Evolutionary conservation across 2,113 vertebrate genomes (phyloP).

Genomic region (Toxotes jaculatrix): DNA sequence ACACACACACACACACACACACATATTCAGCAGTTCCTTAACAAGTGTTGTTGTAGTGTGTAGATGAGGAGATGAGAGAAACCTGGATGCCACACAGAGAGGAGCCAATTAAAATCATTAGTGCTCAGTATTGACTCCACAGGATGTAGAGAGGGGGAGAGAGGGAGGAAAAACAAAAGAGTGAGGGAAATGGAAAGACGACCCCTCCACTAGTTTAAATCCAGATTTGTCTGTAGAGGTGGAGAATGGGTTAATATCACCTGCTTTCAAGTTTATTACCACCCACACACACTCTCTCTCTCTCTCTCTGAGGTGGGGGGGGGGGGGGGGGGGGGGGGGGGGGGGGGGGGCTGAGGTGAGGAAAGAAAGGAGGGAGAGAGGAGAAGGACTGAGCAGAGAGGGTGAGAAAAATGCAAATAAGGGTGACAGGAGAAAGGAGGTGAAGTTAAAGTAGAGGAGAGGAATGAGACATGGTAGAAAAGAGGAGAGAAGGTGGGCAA

Average conservation of each 20-base stretch:
- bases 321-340: not conserved
- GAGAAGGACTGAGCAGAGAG: not conserved
- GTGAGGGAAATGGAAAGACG: not conserved
- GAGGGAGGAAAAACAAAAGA: not conserved
- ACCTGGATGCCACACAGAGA: not conserved
- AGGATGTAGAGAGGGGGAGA: not conserved
- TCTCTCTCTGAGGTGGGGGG: no score
- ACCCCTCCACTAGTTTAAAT: not conserved
- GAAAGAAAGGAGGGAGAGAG: not conserved
- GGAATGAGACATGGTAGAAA: no score
- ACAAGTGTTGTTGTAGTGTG: not conserved
- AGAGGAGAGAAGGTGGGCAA: not conserved
- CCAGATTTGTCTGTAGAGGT: not conserved
- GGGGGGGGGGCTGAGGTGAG: not conserved
- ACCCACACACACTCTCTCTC: not conserved
- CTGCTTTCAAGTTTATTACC: conserved; percentile 1
- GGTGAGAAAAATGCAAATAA: no score
- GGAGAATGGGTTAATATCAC: not conserved
- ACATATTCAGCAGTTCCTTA: not conserved
- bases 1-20: no score
- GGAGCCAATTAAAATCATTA: conserved; percentile 26
- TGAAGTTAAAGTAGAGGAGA: no score
- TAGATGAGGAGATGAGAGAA: not conserved
- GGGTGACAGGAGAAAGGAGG: no score
- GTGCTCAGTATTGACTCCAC: not conserved